These are phyloP conservation scores for Calyptomena viridis DNA, from an alignment of 2,113 vertebrate genomes.

Conservation along the genomic window DNA sequence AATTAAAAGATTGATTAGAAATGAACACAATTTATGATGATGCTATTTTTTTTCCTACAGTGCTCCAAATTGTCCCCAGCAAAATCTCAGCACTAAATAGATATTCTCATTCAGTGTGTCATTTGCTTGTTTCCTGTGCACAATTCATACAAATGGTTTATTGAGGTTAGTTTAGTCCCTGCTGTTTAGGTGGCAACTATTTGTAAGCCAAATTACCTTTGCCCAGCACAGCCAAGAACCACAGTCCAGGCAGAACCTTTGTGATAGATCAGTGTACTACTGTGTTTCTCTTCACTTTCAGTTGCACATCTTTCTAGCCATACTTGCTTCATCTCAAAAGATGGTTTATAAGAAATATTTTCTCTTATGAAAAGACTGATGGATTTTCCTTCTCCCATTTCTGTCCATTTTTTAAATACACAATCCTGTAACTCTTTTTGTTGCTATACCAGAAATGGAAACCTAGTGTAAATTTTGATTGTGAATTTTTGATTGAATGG, in stretches of 20 bases:
- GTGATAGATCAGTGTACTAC: neutral
- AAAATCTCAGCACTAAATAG: neutral
- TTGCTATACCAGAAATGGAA: conserved; percentile 16
- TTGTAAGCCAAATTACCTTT: conserved; percentile 23
- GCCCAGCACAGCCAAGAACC: neutral
- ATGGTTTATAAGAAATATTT: neutral
- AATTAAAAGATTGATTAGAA: neutral
- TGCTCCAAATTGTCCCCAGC: neutral
- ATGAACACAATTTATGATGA: neutral
- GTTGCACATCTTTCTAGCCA: neutral
- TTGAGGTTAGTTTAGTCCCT: neutral
- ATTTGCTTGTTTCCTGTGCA: neutral
- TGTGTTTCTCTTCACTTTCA: neutral
- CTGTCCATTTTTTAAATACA: neutral
- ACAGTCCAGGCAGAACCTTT: neutral
- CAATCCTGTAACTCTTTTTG: neutral
- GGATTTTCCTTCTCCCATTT: neutral
- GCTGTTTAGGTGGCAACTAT: neutral
- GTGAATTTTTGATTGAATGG: conserved; percentile 13
- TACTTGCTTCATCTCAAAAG: neutral
- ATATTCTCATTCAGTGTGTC: neutral
- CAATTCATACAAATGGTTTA: neutral
- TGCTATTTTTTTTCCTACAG: neutral
- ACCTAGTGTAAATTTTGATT: conserved; percentile 14
- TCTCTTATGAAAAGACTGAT: neutral